phyloP scores from a whole-genome alignment of 2,797 vertebrate genomes.

The Coilia nasus region DNA sequence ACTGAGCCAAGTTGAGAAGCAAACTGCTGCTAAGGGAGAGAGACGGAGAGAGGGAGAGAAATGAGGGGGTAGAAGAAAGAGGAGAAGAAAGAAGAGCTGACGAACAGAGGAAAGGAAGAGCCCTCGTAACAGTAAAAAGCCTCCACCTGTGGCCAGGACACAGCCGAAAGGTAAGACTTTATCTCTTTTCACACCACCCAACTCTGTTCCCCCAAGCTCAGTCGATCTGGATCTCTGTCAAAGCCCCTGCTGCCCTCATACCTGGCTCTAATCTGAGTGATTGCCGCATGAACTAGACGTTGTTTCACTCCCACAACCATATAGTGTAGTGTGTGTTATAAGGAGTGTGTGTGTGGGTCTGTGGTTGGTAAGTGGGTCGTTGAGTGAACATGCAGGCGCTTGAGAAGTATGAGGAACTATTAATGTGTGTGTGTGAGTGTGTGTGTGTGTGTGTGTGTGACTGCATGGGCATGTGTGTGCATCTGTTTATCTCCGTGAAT shows the following conservation, averaged over 20 bases:
- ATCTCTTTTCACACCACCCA: background rate
- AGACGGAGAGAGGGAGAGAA: slow-evolving; percentile 53
- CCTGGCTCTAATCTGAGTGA: background rate
- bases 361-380: background rate
- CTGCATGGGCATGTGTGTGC: background rate
- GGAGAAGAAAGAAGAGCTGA: background rate
- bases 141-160: background rate
- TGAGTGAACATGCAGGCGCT: background rate
- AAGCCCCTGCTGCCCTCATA: background rate
- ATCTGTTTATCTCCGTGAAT: slow-evolving; percentile 18
- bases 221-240: background rate
- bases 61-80: background rate
- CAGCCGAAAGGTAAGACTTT: background rate
- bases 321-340: background rate
- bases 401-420: slow-evolving; percentile 8
- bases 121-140: background rate
- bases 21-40: slow-evolving; percentile 44
- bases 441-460: background rate
- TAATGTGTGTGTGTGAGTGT: background rate
- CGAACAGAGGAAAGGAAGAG: background rate
- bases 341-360: slow-evolving; percentile 7
- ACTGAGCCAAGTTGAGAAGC: slow-evolving; percentile 18
- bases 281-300: background rate
- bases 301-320: background rate
- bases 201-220: background rate